Evolutionary conservation across 2,797 vertebrate genomes (phyloP), one percentile per base, ranked within the genome.

Genomic region (Semotilus atromaculatus): DNA sequence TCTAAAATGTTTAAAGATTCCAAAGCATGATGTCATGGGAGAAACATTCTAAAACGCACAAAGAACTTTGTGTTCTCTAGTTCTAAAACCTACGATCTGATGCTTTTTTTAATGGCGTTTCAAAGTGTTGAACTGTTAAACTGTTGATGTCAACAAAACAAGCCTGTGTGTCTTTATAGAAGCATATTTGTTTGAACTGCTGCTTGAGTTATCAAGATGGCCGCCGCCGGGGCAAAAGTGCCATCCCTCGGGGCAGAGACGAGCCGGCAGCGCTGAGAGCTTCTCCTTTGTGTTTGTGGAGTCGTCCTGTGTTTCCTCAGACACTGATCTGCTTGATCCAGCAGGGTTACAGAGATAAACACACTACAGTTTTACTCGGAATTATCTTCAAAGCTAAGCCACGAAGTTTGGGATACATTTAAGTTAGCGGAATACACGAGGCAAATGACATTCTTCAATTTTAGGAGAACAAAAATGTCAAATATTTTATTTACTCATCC

Each of bases 211-310:
- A 67, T 80, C 62, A 80, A 66, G 77, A 51, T 67, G 40, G 40
- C 76, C 34, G 29, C 26, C n/a, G 43, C 26, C 19, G 34, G 74
- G 26, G 26, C 26, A 58, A 26, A 26, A 5, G 29, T 31, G 43
- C 14, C 40, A 19, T 43, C n/a, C 68, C 68, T 71, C n/a, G 43
- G 68, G 68, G 40, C 68, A 71, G 43, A 79, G 76, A 76, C 51
- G 13, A 34, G 51, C 73, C 6, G 73, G 31, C 72, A 53, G 43
- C 31, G 5, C 31, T 1, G 51, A 76, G 48, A 51, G 48, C 45
- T 13, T 19, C 43, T 73, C 26, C 43, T 29, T 53, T 53, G 72
- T 75, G 43, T 53, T 14, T 31, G 72, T 51, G 18, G 72, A 74
- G 10, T 18, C 51, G 19, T 58, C 55, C 53, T 26, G 53, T 58